Evolutionary conservation across 2,888 invertebrate species (phyloP), one percentile per base, ranked within the genome.

Genomic region (Lamproptera curius): DNA sequence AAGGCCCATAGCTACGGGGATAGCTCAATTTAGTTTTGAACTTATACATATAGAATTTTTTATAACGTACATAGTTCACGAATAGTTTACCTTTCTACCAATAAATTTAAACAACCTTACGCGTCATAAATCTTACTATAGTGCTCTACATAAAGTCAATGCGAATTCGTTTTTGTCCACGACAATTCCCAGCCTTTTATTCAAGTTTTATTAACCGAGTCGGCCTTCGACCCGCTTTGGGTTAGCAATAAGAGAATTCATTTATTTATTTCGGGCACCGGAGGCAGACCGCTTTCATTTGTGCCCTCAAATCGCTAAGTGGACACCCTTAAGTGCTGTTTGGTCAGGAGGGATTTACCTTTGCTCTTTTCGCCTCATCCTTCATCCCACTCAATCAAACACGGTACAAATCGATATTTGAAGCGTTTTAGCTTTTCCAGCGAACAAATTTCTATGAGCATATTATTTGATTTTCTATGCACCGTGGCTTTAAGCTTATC

Each of bases 281-380:
- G 59, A 63, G 59, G 59, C 59, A 58, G 69, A 62, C 53, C 56
- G 63, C 71, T 76, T 77, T 78, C 71, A 67, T 74, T 75, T 70
- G 62, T 73, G 61, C 76, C 70, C 67, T 62, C 52, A 58, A 65
- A 54, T 65, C 68, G 70, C 64, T 80, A 84, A 86, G 86, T 83
- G 84, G 81, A 80, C 85, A 76, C 70, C 69, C 80, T 82, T 77
- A 71, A 84, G 84, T 81, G 78, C 67, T 84, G 76, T 85, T 86
- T 85, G 85, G 82, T 70, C 79, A 81, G 76, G 62, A 74, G 76
- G 78, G 86, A 84, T 86, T 84, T 80, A 80, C 80, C 80, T 83
- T 76, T 82, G 85, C 84, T 83, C 84, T 77, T 83, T 85, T 76
- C 65, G 63, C 64, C 65, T 67, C 67, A 66, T 58, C 73, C 73